Evolutionary conservation across 1,140 invertebrate genomes (phyloP).

Genomic region (Samia ricini): DNA sequence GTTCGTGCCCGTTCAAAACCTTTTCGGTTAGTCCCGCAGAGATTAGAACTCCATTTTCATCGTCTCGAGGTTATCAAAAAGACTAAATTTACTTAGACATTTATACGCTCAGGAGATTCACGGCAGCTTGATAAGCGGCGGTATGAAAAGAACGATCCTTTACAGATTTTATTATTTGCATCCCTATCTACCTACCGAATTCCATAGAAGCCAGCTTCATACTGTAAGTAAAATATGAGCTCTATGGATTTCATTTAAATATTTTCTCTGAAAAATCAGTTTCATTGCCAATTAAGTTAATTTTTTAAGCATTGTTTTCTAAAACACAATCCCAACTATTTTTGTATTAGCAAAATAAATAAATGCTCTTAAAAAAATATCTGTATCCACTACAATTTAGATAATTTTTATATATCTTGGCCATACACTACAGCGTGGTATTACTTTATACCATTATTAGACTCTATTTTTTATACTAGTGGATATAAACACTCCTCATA

Average conservation of each 20-base stretch:
- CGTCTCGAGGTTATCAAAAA: constrained; percentile 9
- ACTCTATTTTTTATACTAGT: too few species aligned
- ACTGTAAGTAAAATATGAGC: neutral
- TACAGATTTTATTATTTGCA: constrained; percentile 7
- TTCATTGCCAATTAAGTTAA: neutral
- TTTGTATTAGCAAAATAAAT: too few species aligned
- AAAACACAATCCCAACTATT: too few species aligned
- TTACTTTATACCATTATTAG: too few species aligned
- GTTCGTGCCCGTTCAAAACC: neutral
- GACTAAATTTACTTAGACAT: constrained; percentile 13
- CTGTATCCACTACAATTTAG: too few species aligned
- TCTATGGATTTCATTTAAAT: neutral
- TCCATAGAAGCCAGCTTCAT: neutral
- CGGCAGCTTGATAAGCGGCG: neutral
- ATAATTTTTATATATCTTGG: too few species aligned
- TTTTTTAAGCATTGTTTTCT: neutral
- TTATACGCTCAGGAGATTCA: constrained; percentile 12
- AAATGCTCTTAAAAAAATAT: too few species aligned
- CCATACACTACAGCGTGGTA: too few species aligned
- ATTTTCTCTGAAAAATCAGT: neutral
- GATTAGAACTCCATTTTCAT: constrained; percentile 11
- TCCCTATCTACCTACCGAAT: constrained; percentile 1
- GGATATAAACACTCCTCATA: too few species aligned
- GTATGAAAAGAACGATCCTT: constrained; percentile 1
- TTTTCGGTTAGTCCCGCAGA: constrained; percentile 14